These are phyloP conservation scores for Biston stratarius DNA, from an alignment of 2,888 invertebrate species.

Conservation along the genomic window DNA sequence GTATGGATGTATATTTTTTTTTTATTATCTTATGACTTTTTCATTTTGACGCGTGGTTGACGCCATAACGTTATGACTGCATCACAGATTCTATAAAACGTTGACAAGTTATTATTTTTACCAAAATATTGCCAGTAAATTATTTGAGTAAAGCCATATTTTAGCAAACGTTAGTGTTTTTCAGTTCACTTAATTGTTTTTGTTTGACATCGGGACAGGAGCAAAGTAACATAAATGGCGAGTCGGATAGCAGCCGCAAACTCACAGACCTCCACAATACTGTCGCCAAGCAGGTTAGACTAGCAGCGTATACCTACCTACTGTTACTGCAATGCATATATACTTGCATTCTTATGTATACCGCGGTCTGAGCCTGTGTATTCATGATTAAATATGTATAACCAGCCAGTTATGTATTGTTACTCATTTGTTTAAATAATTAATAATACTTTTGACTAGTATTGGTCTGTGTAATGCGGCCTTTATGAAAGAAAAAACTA, in stretches of 20 bases:
- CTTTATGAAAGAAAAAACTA: no score
- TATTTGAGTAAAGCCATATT: constrained; percentile 40
- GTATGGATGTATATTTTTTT: no score
- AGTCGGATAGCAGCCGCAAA: constrained; percentile 79
- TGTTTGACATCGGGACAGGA: constrained; percentile 76
- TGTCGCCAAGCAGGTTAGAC: constrained; percentile 93
- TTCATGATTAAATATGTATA: constrained; percentile 12
- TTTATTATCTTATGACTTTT: no score
- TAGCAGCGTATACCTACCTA: constrained; percentile 20
- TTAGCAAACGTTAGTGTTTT: constrained; percentile 48
- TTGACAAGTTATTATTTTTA: neutral
- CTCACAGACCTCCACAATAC: constrained; percentile 94
- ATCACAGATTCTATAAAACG: no score
- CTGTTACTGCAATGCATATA: constrained; percentile 5
- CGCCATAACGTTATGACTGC: no score
- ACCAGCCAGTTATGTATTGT: constrained; percentile 38
- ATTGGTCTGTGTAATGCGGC: neutral
- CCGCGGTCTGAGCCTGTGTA: constrained; percentile 8
- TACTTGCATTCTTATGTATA: constrained; percentile 13
- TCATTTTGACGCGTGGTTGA: no score
- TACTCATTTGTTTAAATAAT: neutral
- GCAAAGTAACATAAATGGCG: constrained; percentile 78
- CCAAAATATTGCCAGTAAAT: neutral
- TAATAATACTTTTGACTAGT: neutral
- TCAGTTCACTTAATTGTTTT: constrained; percentile 59